Percentiles rank a stretch among this genome's conserved stretches.
These are phyloP conservation scores for Netelia virgata DNA, from an alignment of 2,888 invertebrate genomes.

Conservation along the genomic window DNA sequence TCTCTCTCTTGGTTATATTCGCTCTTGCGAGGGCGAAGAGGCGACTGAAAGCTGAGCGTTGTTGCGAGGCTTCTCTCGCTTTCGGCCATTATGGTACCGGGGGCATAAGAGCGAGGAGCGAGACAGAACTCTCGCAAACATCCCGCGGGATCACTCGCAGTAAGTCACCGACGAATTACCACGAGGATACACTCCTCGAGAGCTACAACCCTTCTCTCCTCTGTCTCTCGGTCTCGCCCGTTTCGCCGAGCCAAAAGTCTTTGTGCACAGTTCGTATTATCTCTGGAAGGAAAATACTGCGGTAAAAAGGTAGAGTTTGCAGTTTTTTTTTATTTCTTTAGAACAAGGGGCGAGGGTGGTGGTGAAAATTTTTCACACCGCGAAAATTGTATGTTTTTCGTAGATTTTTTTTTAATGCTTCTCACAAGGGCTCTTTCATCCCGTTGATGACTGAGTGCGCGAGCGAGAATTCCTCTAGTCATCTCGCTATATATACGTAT, in stretches of 20 bases:
- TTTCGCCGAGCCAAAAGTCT: slow-evolving; percentile 20
- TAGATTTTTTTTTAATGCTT: background rate
- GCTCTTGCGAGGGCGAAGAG: slow-evolving; percentile 66
- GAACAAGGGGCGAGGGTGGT: background rate
- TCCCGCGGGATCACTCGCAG: slow-evolving; percentile 74
- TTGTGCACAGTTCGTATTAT: background rate
- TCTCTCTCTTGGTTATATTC: slow-evolving; percentile 52
- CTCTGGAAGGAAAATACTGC: slow-evolving; percentile 1
- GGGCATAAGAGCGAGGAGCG: slow-evolving; percentile 44
- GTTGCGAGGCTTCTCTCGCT: slow-evolving; percentile 71
- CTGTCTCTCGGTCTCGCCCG: background rate
- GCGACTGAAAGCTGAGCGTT: slow-evolving; percentile 65
- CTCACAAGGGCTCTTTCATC: background rate
- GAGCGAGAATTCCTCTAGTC: background rate
- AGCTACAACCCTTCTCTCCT: slow-evolving; percentile 3
- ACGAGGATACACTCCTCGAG: slow-evolving; percentile 14
- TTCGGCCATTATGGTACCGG: slow-evolving; percentile 73
- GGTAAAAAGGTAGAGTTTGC: background rate
- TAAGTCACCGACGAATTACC: slow-evolving; percentile 76
- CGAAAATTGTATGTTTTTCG: background rate
- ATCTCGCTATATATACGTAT: background rate
- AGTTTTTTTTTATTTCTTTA: background rate
- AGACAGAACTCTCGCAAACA: slow-evolving; percentile 68
- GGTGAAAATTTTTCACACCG: background rate
- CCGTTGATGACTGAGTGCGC: background rate